Evolutionary conservation across 1,140 invertebrate species (phyloP), one percentile per base, ranked within the genome.

Genomic region (Archivesica marissinica): DNA sequence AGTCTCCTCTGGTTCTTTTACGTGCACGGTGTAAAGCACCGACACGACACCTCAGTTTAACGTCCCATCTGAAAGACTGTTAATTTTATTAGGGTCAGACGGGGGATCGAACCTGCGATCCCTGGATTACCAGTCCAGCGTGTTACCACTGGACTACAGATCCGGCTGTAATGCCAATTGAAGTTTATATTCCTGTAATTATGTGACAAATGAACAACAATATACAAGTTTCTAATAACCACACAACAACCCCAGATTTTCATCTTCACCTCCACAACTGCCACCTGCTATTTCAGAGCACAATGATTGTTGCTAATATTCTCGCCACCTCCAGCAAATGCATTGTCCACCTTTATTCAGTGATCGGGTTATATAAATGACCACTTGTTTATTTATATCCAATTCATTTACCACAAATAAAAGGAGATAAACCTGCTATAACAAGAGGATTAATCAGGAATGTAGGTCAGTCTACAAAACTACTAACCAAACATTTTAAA

Each of bases 371-470:
- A 64, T 64, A 64, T 64, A 35, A 33, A 64, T 64, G 59, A 64
- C 59, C 59, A 35, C 59, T 35, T 64, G 28, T 35, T 64, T 64
- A 64, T 64, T 30, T 35, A 35, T 33, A 1, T 64, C 30, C 38
- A 33, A 9, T 35, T 64, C 59, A 64, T 64, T 64, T 30, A 35
- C 59, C n/a, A 6, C 11, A 13, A 64, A 17, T 33, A 64, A 64
- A 64, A 33, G 59, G 11, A 64, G 59, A 33, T 64, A 64, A 64
- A 15, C 59, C 59, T 64, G 38, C 59, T 25, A 33, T 35, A 64
- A 35, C 30, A 64, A 64, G 59, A 33, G 59, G 59, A 64, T 64
- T 64, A 35, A 64, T 20, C 59, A 64, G 59, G 59, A 64, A 64
- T 64, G 59, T 64, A 64, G n/a, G n/a, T n/a, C n/a, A n/a, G n/a